Conservation (phyloP, 2,888 invertebrate species). For the Chrysolina oricalcia region DNA sequence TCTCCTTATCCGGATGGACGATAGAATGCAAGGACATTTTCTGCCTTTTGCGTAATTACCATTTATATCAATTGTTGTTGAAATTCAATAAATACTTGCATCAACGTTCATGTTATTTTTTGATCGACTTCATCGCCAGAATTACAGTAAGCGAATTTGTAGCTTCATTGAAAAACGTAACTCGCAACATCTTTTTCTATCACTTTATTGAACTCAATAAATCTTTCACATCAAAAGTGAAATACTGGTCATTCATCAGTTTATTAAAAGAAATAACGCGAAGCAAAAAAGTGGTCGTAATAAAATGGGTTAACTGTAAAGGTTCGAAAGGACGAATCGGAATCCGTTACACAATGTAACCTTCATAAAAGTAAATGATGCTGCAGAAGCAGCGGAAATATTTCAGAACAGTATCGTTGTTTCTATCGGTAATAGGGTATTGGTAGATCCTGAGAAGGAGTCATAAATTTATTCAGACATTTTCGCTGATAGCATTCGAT, state of each 20-base stretch:
- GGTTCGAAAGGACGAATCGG: constrained; percentile 12
- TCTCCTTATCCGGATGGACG: too few species aligned
- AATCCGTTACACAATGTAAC: constrained; percentile 36
- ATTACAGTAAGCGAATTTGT: background rate
- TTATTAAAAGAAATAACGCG: constrained; percentile 18
- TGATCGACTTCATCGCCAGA: too few species aligned
- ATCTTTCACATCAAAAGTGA: constrained; percentile 16
- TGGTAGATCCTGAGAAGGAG: constrained; percentile 17
- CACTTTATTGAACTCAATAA: background rate
- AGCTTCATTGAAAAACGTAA: background rate
- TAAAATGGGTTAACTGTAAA: constrained; percentile 2
- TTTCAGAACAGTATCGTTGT: constrained; percentile 12
- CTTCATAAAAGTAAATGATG: constrained; percentile 37
- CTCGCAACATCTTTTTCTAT: background rate
- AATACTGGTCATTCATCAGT: constrained; percentile 18
- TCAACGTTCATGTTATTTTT: too few species aligned
- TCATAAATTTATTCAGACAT: constrained; percentile 15
- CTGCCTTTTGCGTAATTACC: too few species aligned
- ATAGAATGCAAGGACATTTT: too few species aligned
- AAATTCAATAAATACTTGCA: too few species aligned
- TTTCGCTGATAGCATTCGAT: constrained; percentile 5
- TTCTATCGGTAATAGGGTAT: constrained; percentile 19
- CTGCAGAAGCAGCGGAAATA: constrained; percentile 27
- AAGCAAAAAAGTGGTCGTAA: background rate
- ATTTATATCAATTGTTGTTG: too few species aligned